Base-by-base conservation (phyloP, 1,140 invertebrate genomes). In the Muscidifurax raptorellus region DNA sequence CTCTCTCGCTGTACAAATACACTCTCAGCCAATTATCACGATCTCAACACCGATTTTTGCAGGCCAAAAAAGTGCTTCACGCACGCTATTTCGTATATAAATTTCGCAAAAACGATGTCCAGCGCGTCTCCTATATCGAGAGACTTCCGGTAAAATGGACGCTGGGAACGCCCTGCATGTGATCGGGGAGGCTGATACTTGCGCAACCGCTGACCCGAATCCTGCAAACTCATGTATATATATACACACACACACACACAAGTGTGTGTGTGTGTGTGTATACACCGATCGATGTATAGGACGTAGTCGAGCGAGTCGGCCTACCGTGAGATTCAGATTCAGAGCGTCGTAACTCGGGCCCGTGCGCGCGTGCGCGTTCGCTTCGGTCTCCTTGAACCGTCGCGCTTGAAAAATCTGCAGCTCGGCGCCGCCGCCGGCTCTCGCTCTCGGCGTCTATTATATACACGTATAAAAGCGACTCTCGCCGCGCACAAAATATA, bases 311-410 rank as follows among this genome's bases (percentile, higher is more conserved):
- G 88, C 87, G 87, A 90, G 88, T 88, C 87, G 85, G 71, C 85
- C 86, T 90, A 92, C 89, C 92, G 92, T 93, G 92, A 92, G 92
- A 93, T 93, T 92, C 86, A 89, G 90, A 92, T 91, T 89, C 90
- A 91, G 90, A 91, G 86, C 89, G 90, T 90, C 89, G 91, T 91
- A 91, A 89, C 89, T 91, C 89, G 88, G 86, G 88, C 82, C 87
- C 84, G 80, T 87, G 36, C 32, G 36, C 32, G 36, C 36, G 67
- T 77, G 82, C 84, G 66, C 72, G 76, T 85, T 88, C 86, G 86
- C 86, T 86, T 86, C 84, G 89, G 86, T 92, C 91, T 92, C 91
- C 90, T 91, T 92, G 90, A 91, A 92, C 90, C 89, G 89, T 83
- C 79, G 30, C 64, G 75, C 72, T 84, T 87, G 86, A 89, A 87